These are phyloP conservation scores for Copsychus sechellarum DNA, from an alignment of 2,113 vertebrate species.

Conservation along the genomic window DNA sequence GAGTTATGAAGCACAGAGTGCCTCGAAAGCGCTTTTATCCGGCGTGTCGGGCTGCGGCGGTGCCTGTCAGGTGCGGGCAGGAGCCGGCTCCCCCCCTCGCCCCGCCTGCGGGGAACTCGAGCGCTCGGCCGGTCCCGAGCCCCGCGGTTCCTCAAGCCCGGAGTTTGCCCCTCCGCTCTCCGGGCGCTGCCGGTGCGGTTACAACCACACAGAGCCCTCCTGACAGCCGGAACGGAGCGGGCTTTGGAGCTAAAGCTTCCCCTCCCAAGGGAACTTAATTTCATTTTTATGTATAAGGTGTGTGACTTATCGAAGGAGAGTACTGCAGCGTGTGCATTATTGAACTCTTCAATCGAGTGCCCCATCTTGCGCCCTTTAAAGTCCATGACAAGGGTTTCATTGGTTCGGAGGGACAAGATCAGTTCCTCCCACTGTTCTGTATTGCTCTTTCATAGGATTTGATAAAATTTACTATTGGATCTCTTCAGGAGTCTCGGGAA, in stretches of 20 bases:
- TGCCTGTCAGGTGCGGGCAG: not conserved
- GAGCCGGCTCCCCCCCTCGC: not conserved
- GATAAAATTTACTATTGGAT: not conserved
- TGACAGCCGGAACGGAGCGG: not conserved
- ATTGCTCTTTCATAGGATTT: not conserved
- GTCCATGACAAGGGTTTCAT: not conserved
- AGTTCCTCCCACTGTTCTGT: not conserved
- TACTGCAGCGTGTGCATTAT: not conserved
- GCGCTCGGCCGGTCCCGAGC: not conserved
- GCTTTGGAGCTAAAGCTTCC: not conserved
- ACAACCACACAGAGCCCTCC: not conserved
- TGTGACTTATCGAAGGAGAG: not conserved
- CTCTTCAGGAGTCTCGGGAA: not conserved
- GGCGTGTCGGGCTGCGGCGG: not conserved
- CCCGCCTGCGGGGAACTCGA: not conserved
- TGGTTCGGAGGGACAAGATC: not conserved
- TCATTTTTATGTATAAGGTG: not conserved
- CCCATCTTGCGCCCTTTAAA: not conserved
- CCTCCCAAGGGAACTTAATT: not conserved
- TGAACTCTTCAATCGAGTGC: not conserved
- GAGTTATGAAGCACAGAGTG: accelerated
- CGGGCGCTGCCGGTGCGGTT: not conserved
- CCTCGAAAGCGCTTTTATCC: not conserved
- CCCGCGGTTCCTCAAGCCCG: accelerated
- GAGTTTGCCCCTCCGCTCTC: not conserved